Conservation (phyloP, 2,797 vertebrate genomes). For the Neomorphus geoffroyi region DNA sequence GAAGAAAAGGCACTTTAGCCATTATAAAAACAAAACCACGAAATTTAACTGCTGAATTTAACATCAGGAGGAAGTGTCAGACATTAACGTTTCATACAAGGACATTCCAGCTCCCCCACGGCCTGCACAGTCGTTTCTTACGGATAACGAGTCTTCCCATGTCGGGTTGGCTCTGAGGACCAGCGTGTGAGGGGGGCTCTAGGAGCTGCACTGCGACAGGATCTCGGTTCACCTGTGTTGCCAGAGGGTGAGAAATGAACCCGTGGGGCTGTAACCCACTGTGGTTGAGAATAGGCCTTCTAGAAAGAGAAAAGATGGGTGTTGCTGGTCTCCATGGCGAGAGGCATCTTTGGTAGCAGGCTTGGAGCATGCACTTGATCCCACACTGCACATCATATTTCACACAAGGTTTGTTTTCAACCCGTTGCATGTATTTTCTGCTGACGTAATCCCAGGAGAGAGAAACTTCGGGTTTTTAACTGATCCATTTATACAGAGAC, state of each 20-base stretch:
- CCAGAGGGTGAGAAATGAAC: background rate
- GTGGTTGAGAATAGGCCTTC: background rate
- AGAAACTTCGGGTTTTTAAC: background rate
- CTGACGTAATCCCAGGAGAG: background rate
- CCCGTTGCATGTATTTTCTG: background rate
- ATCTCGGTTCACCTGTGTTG: background rate
- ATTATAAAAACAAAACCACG: background rate
- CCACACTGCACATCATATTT: background rate
- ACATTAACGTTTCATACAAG: background rate
- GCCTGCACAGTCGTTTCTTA: background rate
- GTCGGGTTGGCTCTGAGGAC: background rate
- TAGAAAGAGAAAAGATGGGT: background rate
- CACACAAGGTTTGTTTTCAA: background rate
- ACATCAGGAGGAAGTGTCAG: background rate
- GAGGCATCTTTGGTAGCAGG: background rate
- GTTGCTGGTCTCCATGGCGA: background rate
- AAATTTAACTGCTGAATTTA: background rate
- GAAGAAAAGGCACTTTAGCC: slow-evolving; percentile 2
- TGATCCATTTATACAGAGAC: background rate
- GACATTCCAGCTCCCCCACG: background rate
- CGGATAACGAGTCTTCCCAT: background rate
- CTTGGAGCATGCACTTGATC: background rate
- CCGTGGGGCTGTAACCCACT: background rate
- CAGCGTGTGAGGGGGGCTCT: background rate
- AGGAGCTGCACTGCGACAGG: background rate